Base-by-base conservation (phyloP, 2,113 vertebrate species). In the Malaclemys terrapin region DNA sequence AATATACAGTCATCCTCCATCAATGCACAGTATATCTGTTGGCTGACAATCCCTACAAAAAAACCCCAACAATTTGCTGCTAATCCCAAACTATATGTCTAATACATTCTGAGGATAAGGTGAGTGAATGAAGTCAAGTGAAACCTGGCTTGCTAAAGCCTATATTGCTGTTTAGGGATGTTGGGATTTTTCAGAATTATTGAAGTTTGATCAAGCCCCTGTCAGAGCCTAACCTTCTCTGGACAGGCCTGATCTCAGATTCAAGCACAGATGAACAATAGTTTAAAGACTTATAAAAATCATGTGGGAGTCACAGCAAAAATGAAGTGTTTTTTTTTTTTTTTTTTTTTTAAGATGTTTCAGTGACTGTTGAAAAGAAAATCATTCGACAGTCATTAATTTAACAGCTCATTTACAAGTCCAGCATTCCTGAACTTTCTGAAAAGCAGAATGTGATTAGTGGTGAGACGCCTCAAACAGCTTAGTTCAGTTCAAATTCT, bases 361-460 rank as follows among this genome's bases (percentile, higher is more conserved):
- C 29, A 47, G 8, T 89, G 47, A 31, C 24, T 91, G 53, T 13
- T 3, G 65, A 92, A 89, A 49, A 57, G 52, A 0, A 69, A 24
- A 79, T 52, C 17, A 50, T 59, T 87, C 25, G 88, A 29, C 17
- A 49, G 87, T 78, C n/a, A 69, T 94, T 56, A 88, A 89, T 92
- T 91, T 80, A 90, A 89, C 45, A 85, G 56, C 14, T 79, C 53
- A 47, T 89, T 94, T 82, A 86, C 24, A 56, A 91, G 80, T 76
- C 59, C 59, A 62, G 29, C 3, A 62, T 62, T 62, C 59, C 59
- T 62, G 59, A 62, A 16, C 59, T 62, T 62, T 31, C 59, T 62
- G 59, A 62, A 82, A 84, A 65, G 56, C 27, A n/a, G 62, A 84
- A 54, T n/a, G 42, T 76, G 4, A 84, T 22, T n/a, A 76, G 42